Base-by-base conservation (phyloP, 2,888 invertebrate species). In the Hirtodrosophila histrioides region DNA sequence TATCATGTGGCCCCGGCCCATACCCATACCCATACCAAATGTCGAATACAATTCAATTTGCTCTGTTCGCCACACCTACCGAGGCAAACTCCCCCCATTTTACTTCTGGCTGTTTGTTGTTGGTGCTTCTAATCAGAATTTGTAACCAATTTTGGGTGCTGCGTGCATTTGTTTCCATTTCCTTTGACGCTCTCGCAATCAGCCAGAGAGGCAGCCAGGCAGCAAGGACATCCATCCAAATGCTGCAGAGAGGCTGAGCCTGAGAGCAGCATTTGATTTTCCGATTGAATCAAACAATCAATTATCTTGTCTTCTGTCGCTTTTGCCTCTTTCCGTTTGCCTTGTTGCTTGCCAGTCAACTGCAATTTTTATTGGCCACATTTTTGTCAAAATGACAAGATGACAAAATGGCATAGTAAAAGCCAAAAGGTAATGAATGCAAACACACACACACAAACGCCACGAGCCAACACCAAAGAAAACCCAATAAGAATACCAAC, bases 231-330 rank as follows among this genome's bases (percentile, higher is more conserved):
- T 64, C 35, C 69, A 55, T 75, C 29, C 57, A 48, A 75, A 57
- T 62, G 41, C 51, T 60, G 39, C 50, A 68, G 35, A 24, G 56
- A 63, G 45, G 17, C 40, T 17, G 43, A 45, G 9, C 44, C 71
- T 31, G 57, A 67, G 69, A 84, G 69, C 68, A 72, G 55, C 73
- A 77, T 83, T 84, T 84, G 84, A 88, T 86, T 88, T 83, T 73
- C 39, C 86, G 72, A 83, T 83, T 86, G 84, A 86, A 88, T 86
- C 84, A 83, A 79, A 84, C 84, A 84, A 88, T 88, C 84, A 84
- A 84, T 84, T 84, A 84, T 88, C 80, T 66, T 84, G 88, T 86
- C 88, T 71, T 72, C 61, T 75, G 55, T 39, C 64, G 36, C 51
- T 58, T 45, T 33, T n/a, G 49, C 35, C 56, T 44, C 24, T 54